Evolutionary conservation across 2,113 vertebrate genomes (phyloP).

Genomic region (Psammodynastes pulverulentus): DNA sequence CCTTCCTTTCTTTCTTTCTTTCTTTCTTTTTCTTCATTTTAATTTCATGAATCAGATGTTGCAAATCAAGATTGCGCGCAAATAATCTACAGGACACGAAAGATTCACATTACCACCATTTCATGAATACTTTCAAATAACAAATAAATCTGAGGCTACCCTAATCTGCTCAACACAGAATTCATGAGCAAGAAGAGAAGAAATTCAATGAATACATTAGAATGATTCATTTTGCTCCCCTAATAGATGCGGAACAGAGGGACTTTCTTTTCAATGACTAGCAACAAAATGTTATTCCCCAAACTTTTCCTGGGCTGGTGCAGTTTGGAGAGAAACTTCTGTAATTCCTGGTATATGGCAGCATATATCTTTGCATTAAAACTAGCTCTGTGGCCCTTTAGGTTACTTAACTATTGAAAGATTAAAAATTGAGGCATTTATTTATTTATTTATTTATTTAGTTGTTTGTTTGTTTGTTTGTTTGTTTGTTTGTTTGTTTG

Average conservation of each 20-base stretch:
- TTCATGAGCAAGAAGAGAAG: slow-evolving; percentile 43
- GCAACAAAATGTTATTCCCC: slow-evolving; percentile 12
- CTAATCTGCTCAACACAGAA: slow-evolving; percentile 22
- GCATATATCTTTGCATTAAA: neutral
- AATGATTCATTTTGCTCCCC: slow-evolving; percentile 35
- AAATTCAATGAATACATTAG: slow-evolving; percentile 63
- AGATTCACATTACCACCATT: slow-evolving; percentile 9
- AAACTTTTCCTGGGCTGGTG: slow-evolving; percentile 10
- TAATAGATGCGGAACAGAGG: slow-evolving; percentile 30
- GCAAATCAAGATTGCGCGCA: slow-evolving; percentile 4
- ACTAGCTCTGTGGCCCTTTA: neutral
- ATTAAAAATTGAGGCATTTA: too few species aligned
- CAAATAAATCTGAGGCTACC: slow-evolving; percentile 43
- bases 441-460: too few species aligned
- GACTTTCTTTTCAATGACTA: slow-evolving; percentile 23
- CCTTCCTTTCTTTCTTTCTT: too few species aligned
- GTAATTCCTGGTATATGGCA: neutral
- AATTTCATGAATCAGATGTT: neutral
- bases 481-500: too few species aligned
- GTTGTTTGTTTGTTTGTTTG: too few species aligned
- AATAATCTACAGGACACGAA: slow-evolving; percentile 29
- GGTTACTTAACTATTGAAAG: neutral
- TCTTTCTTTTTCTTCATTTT: neutral
- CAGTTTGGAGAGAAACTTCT: neutral
- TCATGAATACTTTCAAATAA: slow-evolving; percentile 36